Evolutionary conservation across 2,797 vertebrate species (phyloP).

Genomic region (Anguilla anguilla): DNA sequence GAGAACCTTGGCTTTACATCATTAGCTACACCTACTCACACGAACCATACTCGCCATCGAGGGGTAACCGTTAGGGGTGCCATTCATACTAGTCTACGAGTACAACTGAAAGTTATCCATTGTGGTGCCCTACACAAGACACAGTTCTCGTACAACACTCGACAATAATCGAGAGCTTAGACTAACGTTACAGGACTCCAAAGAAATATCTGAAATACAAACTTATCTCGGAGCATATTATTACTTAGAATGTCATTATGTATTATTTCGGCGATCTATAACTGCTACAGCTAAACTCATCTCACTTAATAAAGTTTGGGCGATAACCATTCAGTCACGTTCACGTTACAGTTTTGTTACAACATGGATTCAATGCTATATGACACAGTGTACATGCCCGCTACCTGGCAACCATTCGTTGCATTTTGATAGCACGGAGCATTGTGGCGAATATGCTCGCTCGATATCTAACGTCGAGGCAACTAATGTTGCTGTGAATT

Average conservation of each 20-base stretch:
- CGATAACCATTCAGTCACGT: too few relatives aligned
- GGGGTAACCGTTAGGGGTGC: neutral
- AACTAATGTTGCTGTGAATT: neutral
- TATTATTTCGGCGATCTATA: slow-evolving; percentile 11
- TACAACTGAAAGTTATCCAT: neutral
- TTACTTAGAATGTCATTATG: too few relatives aligned
- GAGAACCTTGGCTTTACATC: too few relatives aligned
- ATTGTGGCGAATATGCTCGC: neutral
- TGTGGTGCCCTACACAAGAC: too few relatives aligned
- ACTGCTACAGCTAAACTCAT: too few relatives aligned
- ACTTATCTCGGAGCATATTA: neutral
- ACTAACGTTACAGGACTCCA: neutral
- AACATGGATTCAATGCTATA: too few relatives aligned
- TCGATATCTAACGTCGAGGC: neutral
- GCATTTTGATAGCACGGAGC: neutral
- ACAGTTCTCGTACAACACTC: too few relatives aligned
- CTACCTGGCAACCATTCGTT: too few relatives aligned
- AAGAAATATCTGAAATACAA: neutral
- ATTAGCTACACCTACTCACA: slow-evolving; percentile 27
- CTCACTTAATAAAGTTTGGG: too few relatives aligned
- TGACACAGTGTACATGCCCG: too few relatives aligned
- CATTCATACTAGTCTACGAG: neutral
- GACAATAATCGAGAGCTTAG: neutral
- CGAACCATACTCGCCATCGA: neutral
- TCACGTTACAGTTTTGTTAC: too few relatives aligned